phyloP scores from a whole-genome alignment of 2,888 invertebrate species.

The Patella caerulea region DNA sequence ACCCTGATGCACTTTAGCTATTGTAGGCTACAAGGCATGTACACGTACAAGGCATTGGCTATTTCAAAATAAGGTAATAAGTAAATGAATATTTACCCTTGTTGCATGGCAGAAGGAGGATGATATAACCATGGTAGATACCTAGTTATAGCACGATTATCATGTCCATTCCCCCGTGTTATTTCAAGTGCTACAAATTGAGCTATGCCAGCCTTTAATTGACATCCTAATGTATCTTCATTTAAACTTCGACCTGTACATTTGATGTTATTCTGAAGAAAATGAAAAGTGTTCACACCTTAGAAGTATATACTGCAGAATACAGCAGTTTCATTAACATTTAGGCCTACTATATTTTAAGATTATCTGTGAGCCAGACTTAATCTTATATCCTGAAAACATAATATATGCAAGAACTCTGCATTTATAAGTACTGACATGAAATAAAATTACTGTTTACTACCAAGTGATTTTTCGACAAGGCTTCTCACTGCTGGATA shows the following conservation, averaged over 20 bases:
- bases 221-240: slow-evolving; percentile 96
- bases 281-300: not conserved
- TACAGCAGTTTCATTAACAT: too few relatives aligned
- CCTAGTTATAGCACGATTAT: slow-evolving; percentile 84
- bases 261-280: slow-evolving; percentile 79
- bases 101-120: slow-evolving; percentile 84
- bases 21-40: not conserved
- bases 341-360: too few relatives aligned
- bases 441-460: too few relatives aligned
- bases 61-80: not conserved
- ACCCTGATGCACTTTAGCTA: too few relatives aligned
- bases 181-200: slow-evolving; percentile 89
- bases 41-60: not conserved
- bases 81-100: slow-evolving; percentile 77
- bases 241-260: slow-evolving; percentile 76
- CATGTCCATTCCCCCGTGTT: slow-evolving; percentile 84
- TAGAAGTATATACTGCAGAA: not conserved
- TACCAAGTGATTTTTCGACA: too few relatives aligned
- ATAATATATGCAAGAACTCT: too few relatives aligned
- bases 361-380: too few relatives aligned
- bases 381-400: too few relatives aligned
- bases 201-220: slow-evolving; percentile 94
- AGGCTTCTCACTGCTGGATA: too few relatives aligned
- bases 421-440: too few relatives aligned
- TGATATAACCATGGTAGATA: slow-evolving; percentile 93